Conservation (phyloP, 2,797 vertebrate genomes). For the Lepus townsendii region DNA sequence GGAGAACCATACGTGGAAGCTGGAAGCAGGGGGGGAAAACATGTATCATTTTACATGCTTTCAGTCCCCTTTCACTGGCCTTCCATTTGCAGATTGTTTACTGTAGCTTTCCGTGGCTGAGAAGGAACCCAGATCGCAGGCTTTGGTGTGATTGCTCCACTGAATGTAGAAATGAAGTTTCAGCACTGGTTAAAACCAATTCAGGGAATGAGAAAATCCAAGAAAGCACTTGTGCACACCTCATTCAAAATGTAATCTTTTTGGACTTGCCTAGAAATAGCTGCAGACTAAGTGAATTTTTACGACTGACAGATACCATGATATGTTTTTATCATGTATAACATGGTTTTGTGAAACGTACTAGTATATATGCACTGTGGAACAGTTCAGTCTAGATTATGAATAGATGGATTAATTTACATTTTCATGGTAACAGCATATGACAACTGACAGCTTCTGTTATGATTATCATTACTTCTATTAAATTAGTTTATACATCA, state of each 20-base stretch:
- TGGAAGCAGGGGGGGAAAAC: neutral
- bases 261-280: neutral
- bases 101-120: neutral
- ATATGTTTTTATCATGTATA: neutral
- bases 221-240: neutral
- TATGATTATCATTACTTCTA: neutral
- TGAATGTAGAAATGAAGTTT: neutral
- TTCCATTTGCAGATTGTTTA: neutral
- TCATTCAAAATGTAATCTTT: neutral
- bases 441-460: neutral
- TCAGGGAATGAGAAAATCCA: neutral
- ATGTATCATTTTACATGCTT: accelerated
- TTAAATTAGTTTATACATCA: neutral
- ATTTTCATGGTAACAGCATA: too few species aligned
- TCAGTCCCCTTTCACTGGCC: neutral
- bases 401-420: neutral
- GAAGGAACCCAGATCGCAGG: neutral
- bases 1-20: neutral
- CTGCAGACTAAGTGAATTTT: too few species aligned
- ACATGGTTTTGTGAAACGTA: neutral
- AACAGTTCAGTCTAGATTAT: neutral
- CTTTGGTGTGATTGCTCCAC: neutral
- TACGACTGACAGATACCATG: neutral
- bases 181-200: neutral
- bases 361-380: neutral